Percentiles rank a stretch among this genome's conserved stretches.
phyloP scores from a whole-genome alignment of 2,113 vertebrate species.

The Silurus glanis region DNA sequence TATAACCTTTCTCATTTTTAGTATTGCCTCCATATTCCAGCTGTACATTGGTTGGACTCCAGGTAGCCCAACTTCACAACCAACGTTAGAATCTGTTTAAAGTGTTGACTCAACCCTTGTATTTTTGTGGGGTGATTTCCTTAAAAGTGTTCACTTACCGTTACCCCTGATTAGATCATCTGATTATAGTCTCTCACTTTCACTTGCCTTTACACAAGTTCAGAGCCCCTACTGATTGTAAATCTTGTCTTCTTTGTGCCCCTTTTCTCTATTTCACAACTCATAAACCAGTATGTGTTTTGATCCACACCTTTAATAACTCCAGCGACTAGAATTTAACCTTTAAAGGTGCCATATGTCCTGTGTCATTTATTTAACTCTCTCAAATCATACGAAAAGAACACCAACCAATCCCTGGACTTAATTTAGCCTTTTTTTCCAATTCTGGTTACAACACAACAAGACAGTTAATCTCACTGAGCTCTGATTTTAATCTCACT shows the following conservation, averaged over 20 bases:
- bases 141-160: not conserved
- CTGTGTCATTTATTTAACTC: not conserved
- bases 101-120: not conserved
- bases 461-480: conserved; percentile 67
- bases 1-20: not conserved
- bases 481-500: conserved; percentile 72
- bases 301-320: not conserved
- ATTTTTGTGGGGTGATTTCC: not conserved
- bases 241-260: not conserved
- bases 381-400: not conserved
- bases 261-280: not conserved
- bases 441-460: conserved; percentile 61
- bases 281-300: not conserved
- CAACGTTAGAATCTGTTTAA: not conserved
- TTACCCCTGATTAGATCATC: not conserved
- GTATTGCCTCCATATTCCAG: not conserved
- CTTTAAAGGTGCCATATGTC: not conserved
- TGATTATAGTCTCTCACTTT: not conserved
- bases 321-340: not conserved
- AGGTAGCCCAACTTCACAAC: not conserved
- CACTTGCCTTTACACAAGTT: not conserved
- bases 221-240: not conserved
- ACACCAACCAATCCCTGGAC: no score
- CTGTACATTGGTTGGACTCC: not conserved
- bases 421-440: not conserved